These are phyloP conservation scores for Pollenia amentaria DNA, from an alignment of 2,888 invertebrate species.

Conservation along the genomic window DNA sequence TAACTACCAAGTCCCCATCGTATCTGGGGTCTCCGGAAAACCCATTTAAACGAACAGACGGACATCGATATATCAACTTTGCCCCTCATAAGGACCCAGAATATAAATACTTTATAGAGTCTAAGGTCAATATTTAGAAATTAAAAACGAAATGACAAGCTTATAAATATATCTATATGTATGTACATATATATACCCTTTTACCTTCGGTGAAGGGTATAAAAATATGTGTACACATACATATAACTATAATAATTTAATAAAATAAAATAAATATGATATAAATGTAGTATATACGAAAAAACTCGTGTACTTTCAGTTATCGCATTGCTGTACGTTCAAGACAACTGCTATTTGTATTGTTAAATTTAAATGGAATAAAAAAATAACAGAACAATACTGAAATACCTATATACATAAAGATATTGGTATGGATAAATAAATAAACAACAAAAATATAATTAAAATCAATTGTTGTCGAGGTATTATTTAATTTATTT, in stretches of 20 bases:
- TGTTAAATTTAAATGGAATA: constrained; percentile 36
- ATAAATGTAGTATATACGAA: not conserved
- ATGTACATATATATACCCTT: no score
- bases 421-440: constrained; percentile 32
- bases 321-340: constrained; percentile 27
- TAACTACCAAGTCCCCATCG: no score
- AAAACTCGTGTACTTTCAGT: constrained; percentile 40
- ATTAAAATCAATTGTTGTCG: constrained; percentile 34
- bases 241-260: not conserved
- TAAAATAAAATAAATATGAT: constrained; percentile 38
- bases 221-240: not conserved
- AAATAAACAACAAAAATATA: constrained; percentile 33
- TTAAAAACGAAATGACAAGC: no score
- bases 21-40: no score
- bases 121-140: no score
- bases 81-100: no score
- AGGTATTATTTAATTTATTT: constrained; percentile 6
- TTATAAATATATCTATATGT: no score
- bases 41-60: no score
- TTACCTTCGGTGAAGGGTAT: no score
- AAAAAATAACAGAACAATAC: constrained; percentile 36
- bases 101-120: no score
- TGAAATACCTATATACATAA: constrained; percentile 19
- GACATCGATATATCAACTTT: no score
- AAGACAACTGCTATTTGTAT: constrained; percentile 12